Base-by-base conservation (phyloP, 1,140 invertebrate species). In the Pogonognathellus flavescens region DNA sequence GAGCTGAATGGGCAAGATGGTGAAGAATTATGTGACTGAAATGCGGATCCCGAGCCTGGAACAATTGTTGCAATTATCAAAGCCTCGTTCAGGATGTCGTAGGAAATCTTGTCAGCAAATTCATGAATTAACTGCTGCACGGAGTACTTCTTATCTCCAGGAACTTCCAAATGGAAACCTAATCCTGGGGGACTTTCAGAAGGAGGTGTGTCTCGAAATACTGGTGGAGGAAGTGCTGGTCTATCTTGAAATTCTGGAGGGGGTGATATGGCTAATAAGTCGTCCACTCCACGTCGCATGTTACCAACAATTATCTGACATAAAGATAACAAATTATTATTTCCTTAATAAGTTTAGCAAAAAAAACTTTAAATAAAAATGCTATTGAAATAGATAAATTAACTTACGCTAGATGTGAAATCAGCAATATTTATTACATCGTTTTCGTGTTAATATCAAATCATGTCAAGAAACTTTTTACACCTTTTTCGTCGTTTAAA, bases 21-120 rank as follows among this genome's bases (percentile, higher is more conserved):
- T 83, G 66, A 31, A n/a, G 83, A 76, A 16, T 49, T 80, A 25
- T 60, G 20, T n/a, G 84, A 85, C 14, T 53, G 72, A 41, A 81
- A 22, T 60, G 31, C 82, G 10, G 59, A 66, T 25, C 84, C 85
- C 25, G 86, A 57, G 22, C 57, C 66, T 9, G 86, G 86, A 72
- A 87, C 25, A 52, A 87, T 25, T 31, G 86, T 86, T 0, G 88
- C 88, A 84, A 88, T 88, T 13, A 88, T 66, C 80, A 88, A 86
- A 10, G 88, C 88, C 60, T 88, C 87, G 80, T 87, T 87, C 14
- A 88, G 70, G 57, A 88, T 88, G 25, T 85, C 85, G 6, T 62
- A 87, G 11, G 88, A 87, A 8, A 88, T 66, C 62, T 87, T 85
- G 16, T 85, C 85, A n/a, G 88, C 88, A 84, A 88, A 88, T 14